Base-by-base conservation (phyloP, 2,113 vertebrate genomes). In the Ammodytes marinus region DNA sequence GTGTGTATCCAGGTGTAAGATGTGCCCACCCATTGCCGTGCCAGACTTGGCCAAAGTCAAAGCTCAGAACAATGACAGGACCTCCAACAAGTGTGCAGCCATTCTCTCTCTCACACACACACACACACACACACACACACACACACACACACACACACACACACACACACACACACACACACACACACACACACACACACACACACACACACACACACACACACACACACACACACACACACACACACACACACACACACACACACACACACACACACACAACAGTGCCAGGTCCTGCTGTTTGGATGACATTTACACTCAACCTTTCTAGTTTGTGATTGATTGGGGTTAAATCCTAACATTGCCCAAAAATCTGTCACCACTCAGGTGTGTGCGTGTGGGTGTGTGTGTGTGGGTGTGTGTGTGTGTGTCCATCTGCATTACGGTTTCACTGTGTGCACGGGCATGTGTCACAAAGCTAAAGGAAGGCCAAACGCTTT, bases 271-370 rank as follows among this genome's bases (percentile, higher is more conserved):
- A 74, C 47, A 50, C 74, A 80, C 73, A 75, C 77, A 74, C 84
- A 90, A 79, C 89, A 82, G 74, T 90, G 88, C 91, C 90, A 92
- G 82, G 88, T 89, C 91, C 86, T 91, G 91, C 93, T 94, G 90
- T 90, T 88, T 84, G 77, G 86, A 84, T 91, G 90, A 89, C 90
- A 94, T 90, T 92, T 91, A 88, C 85, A 88, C 88, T 91, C 90
- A 92, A 91, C 91, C 92, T 92, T 88, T 91, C 88, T 74, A 77
- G 77, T 91, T 87, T 84, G 76, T 90, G 92, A 89, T 91, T 91
- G 89, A 93, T 91, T 90, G 88, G 86, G 91, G 93, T 94, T 93
- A 93, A 95, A 80, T 87, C 84, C 85, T 76, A 91, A 77, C 77
- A 86, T 79, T 88, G 88, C 82, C 86, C 88, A 86, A 88, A 89